Evolutionary conservation across 2,113 vertebrate genomes (phyloP).

Genomic region (Phyllostomus hastatus): DNA sequence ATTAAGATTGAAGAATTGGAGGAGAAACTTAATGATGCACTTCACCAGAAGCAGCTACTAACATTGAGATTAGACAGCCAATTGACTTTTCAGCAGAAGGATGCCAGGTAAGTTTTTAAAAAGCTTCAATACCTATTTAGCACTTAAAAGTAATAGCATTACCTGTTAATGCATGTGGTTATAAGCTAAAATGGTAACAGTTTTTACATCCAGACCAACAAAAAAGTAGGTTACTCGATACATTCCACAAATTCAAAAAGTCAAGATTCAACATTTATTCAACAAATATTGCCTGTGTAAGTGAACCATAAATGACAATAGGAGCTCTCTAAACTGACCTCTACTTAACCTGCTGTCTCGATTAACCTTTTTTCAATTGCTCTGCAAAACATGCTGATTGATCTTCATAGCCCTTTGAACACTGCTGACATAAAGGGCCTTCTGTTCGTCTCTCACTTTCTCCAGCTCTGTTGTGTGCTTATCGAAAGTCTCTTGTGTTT

Average conservation of each 20-base stretch:
- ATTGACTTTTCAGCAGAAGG: slow-evolving; percentile 92
- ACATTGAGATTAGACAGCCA: slow-evolving; percentile 93
- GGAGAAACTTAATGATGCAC: slow-evolving; percentile 92
- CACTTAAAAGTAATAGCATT: not conserved
- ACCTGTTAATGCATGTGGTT: not conserved
- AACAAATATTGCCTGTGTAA: not conserved
- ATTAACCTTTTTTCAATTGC: not conserved
- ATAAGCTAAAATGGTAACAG: not conserved
- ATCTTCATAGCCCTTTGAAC: not conserved
- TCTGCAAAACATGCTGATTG: not conserved
- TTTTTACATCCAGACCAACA: slow-evolving; percentile 10
- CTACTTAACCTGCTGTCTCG: not conserved
- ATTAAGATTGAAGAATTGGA: slow-evolving; percentile 94
- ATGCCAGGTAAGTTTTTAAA: slow-evolving; percentile 85
- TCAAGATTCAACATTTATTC: not conserved
- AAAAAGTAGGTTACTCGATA: not conserved
- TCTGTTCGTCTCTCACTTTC: not conserved
- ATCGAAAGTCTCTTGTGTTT: not conserved
- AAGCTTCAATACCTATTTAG: not conserved
- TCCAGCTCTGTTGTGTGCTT: not conserved
- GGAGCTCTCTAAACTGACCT: not conserved
- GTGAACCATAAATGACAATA: not conserved
- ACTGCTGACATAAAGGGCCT: not conserved
- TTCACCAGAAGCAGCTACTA: slow-evolving; percentile 95
- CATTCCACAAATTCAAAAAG: not conserved